Base-by-base conservation (phyloP, 2,113 vertebrate species). In the Scatophagus argus region DNA sequence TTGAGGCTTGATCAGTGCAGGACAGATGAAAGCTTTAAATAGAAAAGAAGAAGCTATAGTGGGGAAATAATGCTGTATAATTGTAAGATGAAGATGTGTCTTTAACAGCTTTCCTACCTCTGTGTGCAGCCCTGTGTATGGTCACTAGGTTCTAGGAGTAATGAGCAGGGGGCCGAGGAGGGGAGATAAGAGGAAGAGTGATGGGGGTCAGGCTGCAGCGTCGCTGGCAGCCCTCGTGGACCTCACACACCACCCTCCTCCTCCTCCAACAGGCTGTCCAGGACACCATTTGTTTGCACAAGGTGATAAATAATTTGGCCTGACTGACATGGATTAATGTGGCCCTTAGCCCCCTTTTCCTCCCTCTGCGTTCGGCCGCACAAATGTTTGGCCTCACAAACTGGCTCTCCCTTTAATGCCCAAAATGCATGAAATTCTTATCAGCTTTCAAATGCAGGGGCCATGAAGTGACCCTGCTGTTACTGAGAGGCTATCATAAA, bases 251-350 rank as follows among this genome's bases (percentile, higher is more conserved):
- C 79, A 56, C 52, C 59, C 64, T 56, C 80, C 73, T 49, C 65
- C 74, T 47, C 74, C 68, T 63, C 81, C 49, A 65, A 89, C 87
- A 81, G 43, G 77, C 83, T 87, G 88, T 79, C 84, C 86, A 88
- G 79, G 89, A 65, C 84, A 46, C 78, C 76, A 73, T 94, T 96
- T 93, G 94, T 94, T 96, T 95, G 91, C 90, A 87, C 85, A 94
- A 92, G 80, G 85, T 95, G 94, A 96, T 96, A 89, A 95, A 96
- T 95, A 94, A 95, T 95, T 95, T 94, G 94, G 88, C 91, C 90
- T 91, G 91, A 91, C 88, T 94, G 93, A 95, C 95, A 95, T 91
- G 43, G 82, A 89, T 90, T 91, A 89, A 89, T 94, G 88, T 93
- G 92, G 88, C 93, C 89, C 94, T 94, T 94, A 80, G 88, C 91